These are phyloP conservation scores for Pheosia tremula DNA, from an alignment of 2,888 invertebrate species.

Conservation along the genomic window DNA sequence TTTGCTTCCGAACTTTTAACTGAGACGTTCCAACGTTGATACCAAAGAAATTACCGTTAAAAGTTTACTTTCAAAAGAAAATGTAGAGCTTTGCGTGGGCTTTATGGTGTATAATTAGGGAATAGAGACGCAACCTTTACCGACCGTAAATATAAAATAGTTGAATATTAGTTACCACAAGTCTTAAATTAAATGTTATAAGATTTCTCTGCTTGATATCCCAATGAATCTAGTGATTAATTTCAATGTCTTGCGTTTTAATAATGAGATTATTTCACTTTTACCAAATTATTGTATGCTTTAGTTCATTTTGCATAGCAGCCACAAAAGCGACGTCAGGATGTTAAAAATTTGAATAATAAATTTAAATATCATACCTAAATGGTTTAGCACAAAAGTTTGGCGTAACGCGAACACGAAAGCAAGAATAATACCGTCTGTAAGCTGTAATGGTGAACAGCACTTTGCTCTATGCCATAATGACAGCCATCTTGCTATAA, in stretches of 20 bases:
- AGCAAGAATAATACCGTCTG: conserved; percentile 65
- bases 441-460: conserved; percentile 64
- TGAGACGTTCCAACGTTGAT: conserved; percentile 13
- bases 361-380: conserved; percentile 24
- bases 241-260: no score
- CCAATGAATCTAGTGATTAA: no score
- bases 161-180: no score
- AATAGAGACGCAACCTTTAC: background rate
- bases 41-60: conserved; percentile 29
- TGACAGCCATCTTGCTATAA: conserved; percentile 67
- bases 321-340: background rate
- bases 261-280: no score
- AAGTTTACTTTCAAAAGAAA: conserved; percentile 27
- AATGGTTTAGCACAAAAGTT: conserved; percentile 45
- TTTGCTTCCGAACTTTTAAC: conserved; percentile 15
- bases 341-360: conserved; percentile 24
- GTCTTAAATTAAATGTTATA: no score
- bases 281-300: no score
- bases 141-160: background rate
- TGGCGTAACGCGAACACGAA: conserved; percentile 52
- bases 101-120: conserved; percentile 1
- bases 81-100: conserved; percentile 19
- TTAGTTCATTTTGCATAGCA: background rate
- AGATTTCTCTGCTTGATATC: no score
- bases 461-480: conserved; percentile 72